These are phyloP conservation scores for Cantharis flavilabris DNA, from an alignment of 2,888 invertebrate species.

Conservation along the genomic window DNA sequence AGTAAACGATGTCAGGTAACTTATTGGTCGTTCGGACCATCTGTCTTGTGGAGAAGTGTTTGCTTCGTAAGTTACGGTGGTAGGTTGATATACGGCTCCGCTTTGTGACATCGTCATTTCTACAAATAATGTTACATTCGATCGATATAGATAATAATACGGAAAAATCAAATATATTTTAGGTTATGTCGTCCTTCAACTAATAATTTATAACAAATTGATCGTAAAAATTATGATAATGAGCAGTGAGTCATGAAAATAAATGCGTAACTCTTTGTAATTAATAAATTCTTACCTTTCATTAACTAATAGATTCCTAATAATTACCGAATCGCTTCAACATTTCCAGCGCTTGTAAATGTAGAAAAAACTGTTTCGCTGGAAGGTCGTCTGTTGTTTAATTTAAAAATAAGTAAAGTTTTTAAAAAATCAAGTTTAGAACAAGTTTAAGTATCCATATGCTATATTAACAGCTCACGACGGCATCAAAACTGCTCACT, in stretches of 20 bases:
- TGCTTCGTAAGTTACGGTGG: slow-evolving; percentile 74
- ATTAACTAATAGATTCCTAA: neutral
- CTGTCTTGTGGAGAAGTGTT: slow-evolving; percentile 48
- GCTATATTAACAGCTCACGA: neutral
- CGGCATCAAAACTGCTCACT: neutral
- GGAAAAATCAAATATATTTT: neutral
- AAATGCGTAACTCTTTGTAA: neutral
- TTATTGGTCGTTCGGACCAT: slow-evolving; percentile 53
- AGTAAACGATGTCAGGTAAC: slow-evolving; percentile 57
- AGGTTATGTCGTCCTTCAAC: neutral
- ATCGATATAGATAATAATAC: neutral
- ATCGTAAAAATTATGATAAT: neutral
- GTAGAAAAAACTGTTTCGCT: neutral
- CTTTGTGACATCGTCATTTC: slow-evolving; percentile 64
- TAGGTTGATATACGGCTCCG: slow-evolving; percentile 78
- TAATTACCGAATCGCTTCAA: neutral
- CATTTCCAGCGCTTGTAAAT: neutral
- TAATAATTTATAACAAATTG: neutral
- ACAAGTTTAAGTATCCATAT: neutral
- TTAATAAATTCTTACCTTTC: neutral
- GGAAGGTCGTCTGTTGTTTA: neutral
- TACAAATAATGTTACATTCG: neutral
- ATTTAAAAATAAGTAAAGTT: neutral
- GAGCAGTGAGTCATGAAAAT: neutral
- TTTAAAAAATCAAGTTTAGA: neutral